These are phyloP conservation scores for Conops quadrifasciatus DNA, from an alignment of 2,888 invertebrate genomes.

Conservation along the genomic window DNA sequence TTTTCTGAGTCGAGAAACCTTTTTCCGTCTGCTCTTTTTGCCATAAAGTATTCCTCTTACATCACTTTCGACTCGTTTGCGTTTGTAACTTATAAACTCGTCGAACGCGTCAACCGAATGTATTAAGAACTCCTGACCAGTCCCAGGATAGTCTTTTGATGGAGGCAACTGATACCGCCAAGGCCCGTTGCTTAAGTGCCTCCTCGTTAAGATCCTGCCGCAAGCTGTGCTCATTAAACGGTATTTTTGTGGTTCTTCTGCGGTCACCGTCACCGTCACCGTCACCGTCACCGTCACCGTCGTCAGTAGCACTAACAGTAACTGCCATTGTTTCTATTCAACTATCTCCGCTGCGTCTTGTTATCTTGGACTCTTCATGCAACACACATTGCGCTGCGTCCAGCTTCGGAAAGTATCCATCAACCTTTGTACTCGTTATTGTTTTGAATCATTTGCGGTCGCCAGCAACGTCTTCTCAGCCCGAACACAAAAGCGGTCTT, in stretches of 20 bases:
- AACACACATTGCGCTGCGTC: constrained; percentile 2
- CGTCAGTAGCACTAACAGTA: constrained; percentile 43
- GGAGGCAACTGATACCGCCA: background rate
- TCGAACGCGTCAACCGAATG: background rate
- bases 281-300: too few relatives aligned
- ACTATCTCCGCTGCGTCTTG: constrained; percentile 53
- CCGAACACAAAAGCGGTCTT: constrained; percentile 32
- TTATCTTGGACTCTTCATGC: constrained; percentile 45
- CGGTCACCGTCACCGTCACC: too few relatives aligned
- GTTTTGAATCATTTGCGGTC: constrained; percentile 56
- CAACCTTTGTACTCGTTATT: constrained; percentile 48
- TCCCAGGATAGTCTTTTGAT: background rate
- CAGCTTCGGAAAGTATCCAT: constrained; percentile 38
- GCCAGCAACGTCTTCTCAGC: constrained; percentile 22
- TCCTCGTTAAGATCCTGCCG: constrained; percentile 37
- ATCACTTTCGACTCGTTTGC: background rate
- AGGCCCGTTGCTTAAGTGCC: background rate
- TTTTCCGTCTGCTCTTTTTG: background rate
- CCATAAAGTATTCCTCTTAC: background rate
- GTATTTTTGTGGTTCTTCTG: constrained; percentile 56
- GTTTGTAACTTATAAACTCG: background rate
- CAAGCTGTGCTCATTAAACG: constrained; percentile 63
- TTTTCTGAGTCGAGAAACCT: background rate
- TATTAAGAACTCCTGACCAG: background rate
- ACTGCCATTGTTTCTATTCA: constrained; percentile 39